Evolutionary conservation across 1,140 invertebrate species (phyloP), one percentile per base, ranked within the genome.

Genomic region (Drosophila leontia): DNA sequence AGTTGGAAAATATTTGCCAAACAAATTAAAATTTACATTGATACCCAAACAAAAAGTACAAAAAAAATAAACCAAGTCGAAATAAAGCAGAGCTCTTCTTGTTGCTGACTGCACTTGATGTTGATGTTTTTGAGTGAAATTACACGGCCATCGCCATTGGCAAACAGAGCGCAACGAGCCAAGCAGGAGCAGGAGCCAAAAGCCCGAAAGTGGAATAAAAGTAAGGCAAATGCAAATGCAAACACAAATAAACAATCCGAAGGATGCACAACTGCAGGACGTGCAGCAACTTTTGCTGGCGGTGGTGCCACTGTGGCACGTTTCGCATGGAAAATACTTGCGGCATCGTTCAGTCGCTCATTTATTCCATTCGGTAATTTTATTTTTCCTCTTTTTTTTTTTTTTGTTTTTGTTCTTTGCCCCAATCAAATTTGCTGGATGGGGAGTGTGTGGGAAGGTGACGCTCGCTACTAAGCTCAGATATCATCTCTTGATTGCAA

Each of bases 1-100:
- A 63, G 86, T 67, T 39, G 50, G 39, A 71, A 90, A 88, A 84
- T 88, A 84, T 88, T 88, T 88, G 80, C 80, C 47, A 84, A 88
- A 84, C 85, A 88, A 88, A 88, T 88, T 88, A 90, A 88, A 88
- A 84, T 88, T 90, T 88, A 88, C 84, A 90, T 90, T 90, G 85
- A 88, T 88, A 88, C 82, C 64, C 19, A 5, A n/a, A 11, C 26
- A 39, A 23, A 51, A 51, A n/a, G 1, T 29, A 29, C 26, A 29
- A 6, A 29, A n/a, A n/a, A 67, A 72, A 77, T 72, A 75, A 72
- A 74, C 34, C 19, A 74, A 35, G 50, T 71, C 35, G 51, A 41
- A 72, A 48, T 34, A 71, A 71, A 71, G 57, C 53, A 77, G 67
- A 67, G 63, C 56, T 83, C 57, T 32, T 60, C 62, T 29, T 64